Evolutionary conservation across 2,113 vertebrate genomes (phyloP), one percentile per base, ranked within the genome.

Genomic region (Pogonocichla stellata): DNA sequence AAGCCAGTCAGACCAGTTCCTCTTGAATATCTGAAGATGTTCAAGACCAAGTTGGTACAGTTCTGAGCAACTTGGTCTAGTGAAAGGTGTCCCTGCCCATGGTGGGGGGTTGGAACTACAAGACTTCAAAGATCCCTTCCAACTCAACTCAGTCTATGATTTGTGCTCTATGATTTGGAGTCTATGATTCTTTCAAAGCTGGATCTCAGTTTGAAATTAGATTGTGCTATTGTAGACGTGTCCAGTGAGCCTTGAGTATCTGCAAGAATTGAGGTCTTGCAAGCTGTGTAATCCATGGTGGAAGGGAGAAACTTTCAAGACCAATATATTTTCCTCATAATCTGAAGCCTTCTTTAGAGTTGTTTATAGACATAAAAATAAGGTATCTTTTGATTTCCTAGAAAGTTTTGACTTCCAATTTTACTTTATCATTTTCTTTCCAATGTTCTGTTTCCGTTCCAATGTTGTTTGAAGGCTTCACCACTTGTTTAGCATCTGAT

Each of bases 311-410:
- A 69, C 8, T 75, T 82, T 23, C 7, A 56, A 26, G 24, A 14
- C 8, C 0, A 0, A 58, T 48, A 5, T 10, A 15, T 57, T 24
- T 45, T 53, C 33, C 31, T 57, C 31, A 83, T 91, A 80, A 72
- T 24, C 33, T 34, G 16, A 72, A 80, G 10, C 0, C 0, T 1
- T 71, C 12, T 61, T 53, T 47, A 43, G 10, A 80, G 15, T 6
- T 60, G 6, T 51, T 34, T 58, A 12, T 67, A 26, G 38, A 34
- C 20, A 40, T 48, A 56, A 88, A 73, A 80, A 72, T 45, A 58
- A 80, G 12, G 2, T 38, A 29, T 50, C 6, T 65, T 65, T 80
- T 77, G n/a, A 38, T 61, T 81, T 12, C 42, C 62, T 40, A 50
- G 18, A 9, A 77, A 23, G 8, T 12, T 53, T 8, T 69, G 18